phyloP scores from a whole-genome alignment of 2,113 vertebrate species.

The Microcebus murinus region DNA sequence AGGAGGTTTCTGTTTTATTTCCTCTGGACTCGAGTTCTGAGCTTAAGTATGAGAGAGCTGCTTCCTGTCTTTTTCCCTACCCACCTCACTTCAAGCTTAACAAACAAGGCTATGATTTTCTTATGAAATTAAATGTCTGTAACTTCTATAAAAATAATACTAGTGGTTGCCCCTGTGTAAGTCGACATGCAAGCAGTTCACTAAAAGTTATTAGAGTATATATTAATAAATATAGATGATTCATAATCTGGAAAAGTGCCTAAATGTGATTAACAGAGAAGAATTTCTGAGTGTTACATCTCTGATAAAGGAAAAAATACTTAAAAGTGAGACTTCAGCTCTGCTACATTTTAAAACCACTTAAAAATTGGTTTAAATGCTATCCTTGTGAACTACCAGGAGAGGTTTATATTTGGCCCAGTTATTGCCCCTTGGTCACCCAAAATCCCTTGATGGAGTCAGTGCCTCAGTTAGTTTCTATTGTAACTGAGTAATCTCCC shows the following conservation, averaged over 20 bases:
- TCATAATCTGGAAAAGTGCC: neutral
- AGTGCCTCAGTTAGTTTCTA: neutral
- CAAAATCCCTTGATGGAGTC: neutral
- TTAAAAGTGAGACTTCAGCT: neutral
- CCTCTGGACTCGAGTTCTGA: conserved; percentile 19
- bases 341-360: conserved; percentile 9
- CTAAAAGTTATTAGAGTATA: neutral
- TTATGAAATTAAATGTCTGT: conserved; percentile 23
- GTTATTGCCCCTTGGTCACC: neutral
- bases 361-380: conserved; percentile 6
- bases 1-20: neutral
- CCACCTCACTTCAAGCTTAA: neutral
- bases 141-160: conserved; percentile 2
- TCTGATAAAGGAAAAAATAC: conserved; percentile 1
- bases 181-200: neutral
- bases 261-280: neutral
- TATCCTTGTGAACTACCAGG: neutral
- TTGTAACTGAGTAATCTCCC: neutral
- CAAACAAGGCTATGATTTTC: conserved; percentile 2
- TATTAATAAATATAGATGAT: neutral
- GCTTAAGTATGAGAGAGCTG: neutral
- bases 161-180: neutral
- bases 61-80: neutral
- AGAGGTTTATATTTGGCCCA: neutral
- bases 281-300: neutral